Evolutionary conservation across 2,113 vertebrate genomes (phyloP), one percentile per base, ranked within the genome.

Genomic region (Megatriorchis doriae): DNA sequence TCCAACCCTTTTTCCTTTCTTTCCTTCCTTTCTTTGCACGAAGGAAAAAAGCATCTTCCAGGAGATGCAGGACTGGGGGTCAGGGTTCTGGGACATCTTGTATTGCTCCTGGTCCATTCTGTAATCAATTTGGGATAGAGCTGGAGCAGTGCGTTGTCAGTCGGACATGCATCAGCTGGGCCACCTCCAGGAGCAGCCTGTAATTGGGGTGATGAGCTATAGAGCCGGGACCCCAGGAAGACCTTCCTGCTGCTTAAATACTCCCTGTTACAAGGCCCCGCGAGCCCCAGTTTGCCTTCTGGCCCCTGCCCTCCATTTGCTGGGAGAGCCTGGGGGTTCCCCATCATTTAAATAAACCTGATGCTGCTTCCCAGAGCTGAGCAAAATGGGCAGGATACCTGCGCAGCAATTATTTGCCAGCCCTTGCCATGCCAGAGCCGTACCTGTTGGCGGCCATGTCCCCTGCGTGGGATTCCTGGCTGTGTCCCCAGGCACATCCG

Each of bases 211-310:
- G 32, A 67, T 45, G 48, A 90, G 18, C 27, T 71, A 38, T 43
- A 53, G 53, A 62, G 27, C 61, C 0, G 1, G 18, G 50, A 65
- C 18, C 45, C 47, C 2, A 0, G n/a, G n/a, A 20, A 66, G 16
- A 71, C 74, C 31, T 79, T 88, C 47, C 74, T 50, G 20, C 25
- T 72, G 27, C 81, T 90, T 58, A 75, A 88, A 75, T 25, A 67
- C 3, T 4, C 16, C 2, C 13, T 0, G 0, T 50, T 72, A 50
- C 26, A 59, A 50, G 17, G 25, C 17, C n/a, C 62, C 42, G 22
- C 1, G 9, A 82, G 52, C 32, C 47, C 11, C 22, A 32, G 2
- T 72, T 86, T 82, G 32, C 66, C 32, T 90, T 86, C 43, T 86
- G 53, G 47, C 4, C 32, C 22, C 29, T 75, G 61, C 16, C 36